Conservation (phyloP, 2,888 invertebrate species). For the Theretra japonica region DNA sequence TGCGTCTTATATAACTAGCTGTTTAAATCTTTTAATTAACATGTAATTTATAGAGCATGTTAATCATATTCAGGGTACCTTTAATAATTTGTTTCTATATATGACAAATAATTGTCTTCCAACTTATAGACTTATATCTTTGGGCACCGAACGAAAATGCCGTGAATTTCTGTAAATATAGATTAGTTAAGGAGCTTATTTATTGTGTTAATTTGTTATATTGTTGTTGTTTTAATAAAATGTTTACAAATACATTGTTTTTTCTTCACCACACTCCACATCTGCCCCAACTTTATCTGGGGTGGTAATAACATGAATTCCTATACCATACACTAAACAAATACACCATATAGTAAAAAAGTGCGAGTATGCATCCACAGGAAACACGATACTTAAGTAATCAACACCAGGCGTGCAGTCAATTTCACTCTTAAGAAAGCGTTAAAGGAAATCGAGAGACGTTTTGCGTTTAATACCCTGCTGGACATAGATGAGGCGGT, state of each 20-base stretch:
- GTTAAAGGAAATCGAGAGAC: slow-evolving; percentile 54
- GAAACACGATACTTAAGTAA: slow-evolving; percentile 65
- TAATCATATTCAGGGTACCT: background rate
- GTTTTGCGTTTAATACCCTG: slow-evolving; percentile 31
- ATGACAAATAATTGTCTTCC: background rate
- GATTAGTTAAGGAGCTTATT: slow-evolving; percentile 67
- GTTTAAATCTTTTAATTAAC: slow-evolving; percentile 64
- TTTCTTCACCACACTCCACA: slow-evolving; percentile 1
- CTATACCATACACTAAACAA: background rate
- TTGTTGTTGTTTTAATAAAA: slow-evolving; percentile 68
- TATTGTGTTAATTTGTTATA: slow-evolving; percentile 69
- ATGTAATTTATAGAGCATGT: slow-evolving; percentile 55
- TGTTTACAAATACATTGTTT: slow-evolving; percentile 36
- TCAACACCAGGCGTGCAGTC: slow-evolving; percentile 55
- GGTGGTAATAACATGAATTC: background rate
- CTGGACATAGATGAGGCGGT: slow-evolving; percentile 22
- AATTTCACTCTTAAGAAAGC: slow-evolving; percentile 74
- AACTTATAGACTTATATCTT: slow-evolving; percentile 33
- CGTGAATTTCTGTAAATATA: slow-evolving; percentile 80
- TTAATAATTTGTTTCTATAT: background rate
- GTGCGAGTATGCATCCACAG: slow-evolving; percentile 35
- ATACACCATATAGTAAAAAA: background rate
- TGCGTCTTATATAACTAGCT: slow-evolving; percentile 53
- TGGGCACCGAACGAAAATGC: slow-evolving; percentile 37
- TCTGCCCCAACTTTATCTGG: background rate